phyloP scores from a whole-genome alignment of 2,113 vertebrate genomes.

The Tenrec ecaudatus region DNA sequence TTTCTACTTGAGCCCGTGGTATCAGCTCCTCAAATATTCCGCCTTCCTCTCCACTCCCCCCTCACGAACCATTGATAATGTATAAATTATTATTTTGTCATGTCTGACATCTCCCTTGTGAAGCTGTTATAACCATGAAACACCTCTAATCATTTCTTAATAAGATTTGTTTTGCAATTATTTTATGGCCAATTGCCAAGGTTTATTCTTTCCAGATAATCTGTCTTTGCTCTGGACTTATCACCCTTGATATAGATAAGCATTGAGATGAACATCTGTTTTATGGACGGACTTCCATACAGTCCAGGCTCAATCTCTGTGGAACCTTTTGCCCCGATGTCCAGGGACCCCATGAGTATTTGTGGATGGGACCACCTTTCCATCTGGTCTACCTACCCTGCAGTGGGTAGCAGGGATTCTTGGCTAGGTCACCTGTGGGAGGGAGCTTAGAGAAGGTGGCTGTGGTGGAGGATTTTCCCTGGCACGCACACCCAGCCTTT shows the following conservation, averaged over 20 bases:
- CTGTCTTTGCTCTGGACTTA: not conserved
- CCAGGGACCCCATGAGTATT: not conserved
- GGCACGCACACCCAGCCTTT: not conserved
- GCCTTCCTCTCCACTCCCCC: too few relatives aligned
- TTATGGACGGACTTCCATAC: not conserved
- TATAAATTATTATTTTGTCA: too few relatives aligned
- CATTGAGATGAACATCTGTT: not conserved
- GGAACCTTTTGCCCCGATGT: not conserved
- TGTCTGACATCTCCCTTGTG: not conserved
- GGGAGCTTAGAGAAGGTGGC: not conserved
- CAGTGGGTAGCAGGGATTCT: not conserved
- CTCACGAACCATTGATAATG: too few relatives aligned
- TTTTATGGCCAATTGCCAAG: slow-evolving; percentile 34
- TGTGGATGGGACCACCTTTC: not conserved
- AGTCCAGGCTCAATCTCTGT: not conserved
- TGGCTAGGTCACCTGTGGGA: not conserved
- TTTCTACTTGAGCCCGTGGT: too few relatives aligned
- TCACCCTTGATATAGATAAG: not conserved
- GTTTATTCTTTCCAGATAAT: slow-evolving; percentile 31
- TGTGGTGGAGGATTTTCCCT: not conserved
- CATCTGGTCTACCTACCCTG: not conserved
- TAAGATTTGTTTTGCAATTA: slow-evolving; percentile 15
- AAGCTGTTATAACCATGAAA: not conserved
- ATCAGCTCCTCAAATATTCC: too few relatives aligned
- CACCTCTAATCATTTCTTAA: slow-evolving; percentile 16